phyloP scores from a whole-genome alignment of 1,140 invertebrate species.

The Palaemon carinicauda region DNA sequence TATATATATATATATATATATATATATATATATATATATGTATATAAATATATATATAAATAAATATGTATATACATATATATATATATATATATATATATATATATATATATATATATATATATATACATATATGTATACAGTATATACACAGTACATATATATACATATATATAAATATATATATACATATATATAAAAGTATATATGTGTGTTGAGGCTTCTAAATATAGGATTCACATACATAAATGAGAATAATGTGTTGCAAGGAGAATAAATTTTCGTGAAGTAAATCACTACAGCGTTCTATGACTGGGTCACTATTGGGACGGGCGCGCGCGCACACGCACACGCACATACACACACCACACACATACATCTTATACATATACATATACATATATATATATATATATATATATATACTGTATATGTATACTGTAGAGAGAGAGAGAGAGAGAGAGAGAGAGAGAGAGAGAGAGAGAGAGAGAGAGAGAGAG shows the following conservation, averaged over 20 bases:
- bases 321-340: neutral
- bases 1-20: neutral
- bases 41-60: neutral
- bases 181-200: neutral
- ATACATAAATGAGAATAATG: neutral
- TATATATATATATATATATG: neutral
- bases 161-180: neutral
- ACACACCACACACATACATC: neutral
- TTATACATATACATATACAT: neutral
- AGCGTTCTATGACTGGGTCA: too few species aligned
- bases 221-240: too few species aligned
- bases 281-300: too few species aligned
- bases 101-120: neutral
- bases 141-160: neutral
- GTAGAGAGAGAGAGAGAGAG: too few species aligned
- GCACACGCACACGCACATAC: neutral
- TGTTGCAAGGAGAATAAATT: too few species aligned
- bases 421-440: too few species aligned
- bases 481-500: too few species aligned
- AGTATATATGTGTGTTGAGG: too few species aligned
- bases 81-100: neutral
- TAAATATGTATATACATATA: neutral
- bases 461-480: too few species aligned
- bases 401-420: too few species aligned
- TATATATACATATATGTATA: neutral